Evolutionary conservation across 2,113 vertebrate genomes (phyloP).

Genomic region (Taxidea taxus): DNA sequence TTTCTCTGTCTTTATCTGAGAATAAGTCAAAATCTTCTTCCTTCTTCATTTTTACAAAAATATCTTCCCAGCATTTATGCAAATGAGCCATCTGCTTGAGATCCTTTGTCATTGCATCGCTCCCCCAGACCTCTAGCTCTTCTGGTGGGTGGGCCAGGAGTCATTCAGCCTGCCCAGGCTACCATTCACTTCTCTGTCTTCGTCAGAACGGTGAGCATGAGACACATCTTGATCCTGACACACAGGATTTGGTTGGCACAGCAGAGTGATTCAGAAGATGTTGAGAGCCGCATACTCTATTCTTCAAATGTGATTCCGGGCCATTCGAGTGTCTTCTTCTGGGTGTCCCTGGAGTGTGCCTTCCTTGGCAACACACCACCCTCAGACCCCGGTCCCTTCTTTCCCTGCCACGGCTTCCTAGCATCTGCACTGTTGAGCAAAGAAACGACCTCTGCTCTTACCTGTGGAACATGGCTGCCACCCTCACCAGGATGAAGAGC

Average conservation of each 20-base stretch:
- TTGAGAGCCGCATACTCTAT: background rate
- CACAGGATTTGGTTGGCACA: background rate
- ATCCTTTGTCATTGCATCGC: background rate
- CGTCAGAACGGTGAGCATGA: background rate
- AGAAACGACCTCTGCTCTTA: background rate
- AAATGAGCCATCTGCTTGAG: background rate
- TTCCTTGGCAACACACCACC: background rate
- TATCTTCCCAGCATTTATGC: background rate
- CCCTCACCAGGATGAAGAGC: background rate
- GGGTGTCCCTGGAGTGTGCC: fast-evolving
- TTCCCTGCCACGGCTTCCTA: background rate
- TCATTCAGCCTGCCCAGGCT: background rate
- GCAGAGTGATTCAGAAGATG: background rate
- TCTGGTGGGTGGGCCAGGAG: too few species aligned
- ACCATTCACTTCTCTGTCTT: background rate
- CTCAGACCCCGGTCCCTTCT: background rate
- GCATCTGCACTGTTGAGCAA: background rate
- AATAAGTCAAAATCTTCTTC: background rate
- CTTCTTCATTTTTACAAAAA: background rate
- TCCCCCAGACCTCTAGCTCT: background rate
- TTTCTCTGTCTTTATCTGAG: background rate
- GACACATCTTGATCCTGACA: background rate
- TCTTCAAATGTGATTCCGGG: background rate
- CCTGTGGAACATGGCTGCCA: background rate
- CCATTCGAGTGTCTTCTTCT: background rate